phyloP scores from a whole-genome alignment of 2,113 vertebrate species.

The Bubo blakistoni region DNA sequence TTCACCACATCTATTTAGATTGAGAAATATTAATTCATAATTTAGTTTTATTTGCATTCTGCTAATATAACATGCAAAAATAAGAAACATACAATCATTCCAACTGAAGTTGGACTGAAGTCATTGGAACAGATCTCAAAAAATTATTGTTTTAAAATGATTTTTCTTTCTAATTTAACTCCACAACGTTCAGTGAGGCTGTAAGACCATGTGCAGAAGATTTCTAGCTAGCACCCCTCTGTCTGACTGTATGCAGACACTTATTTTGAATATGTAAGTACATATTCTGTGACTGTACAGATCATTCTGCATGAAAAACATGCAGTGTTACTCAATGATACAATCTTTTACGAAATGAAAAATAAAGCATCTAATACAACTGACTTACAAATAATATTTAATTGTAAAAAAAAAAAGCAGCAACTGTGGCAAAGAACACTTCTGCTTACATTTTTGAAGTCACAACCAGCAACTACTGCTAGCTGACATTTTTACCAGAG shows the following conservation, averaged over 20 bases:
- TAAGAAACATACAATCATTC: not conserved
- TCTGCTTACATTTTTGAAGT: not conserved
- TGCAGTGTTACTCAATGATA: not conserved
- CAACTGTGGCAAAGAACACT: not conserved
- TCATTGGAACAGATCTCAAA: not conserved
- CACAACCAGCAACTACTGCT: not conserved
- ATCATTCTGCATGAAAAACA: not conserved
- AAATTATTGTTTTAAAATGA: not conserved
- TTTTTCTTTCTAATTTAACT: not conserved
- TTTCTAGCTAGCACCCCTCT: not conserved
- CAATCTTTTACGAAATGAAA: not conserved
- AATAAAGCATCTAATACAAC: not conserved
- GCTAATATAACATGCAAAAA: not conserved
- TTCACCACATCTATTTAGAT: not conserved
- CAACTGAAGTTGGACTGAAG: not conserved
- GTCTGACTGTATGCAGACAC: not conserved
- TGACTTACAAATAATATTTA: not conserved
- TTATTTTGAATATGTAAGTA: not conserved
- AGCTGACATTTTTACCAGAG: not conserved
- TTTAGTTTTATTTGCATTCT: not conserved
- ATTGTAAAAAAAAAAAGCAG: not conserved
- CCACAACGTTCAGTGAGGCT: not conserved
- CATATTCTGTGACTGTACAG: not conserved
- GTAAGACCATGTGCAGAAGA: not conserved
- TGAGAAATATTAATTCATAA: not conserved